Evolutionary conservation across 2,888 invertebrate species (phyloP).

Genomic region (Myopa testacea): DNA sequence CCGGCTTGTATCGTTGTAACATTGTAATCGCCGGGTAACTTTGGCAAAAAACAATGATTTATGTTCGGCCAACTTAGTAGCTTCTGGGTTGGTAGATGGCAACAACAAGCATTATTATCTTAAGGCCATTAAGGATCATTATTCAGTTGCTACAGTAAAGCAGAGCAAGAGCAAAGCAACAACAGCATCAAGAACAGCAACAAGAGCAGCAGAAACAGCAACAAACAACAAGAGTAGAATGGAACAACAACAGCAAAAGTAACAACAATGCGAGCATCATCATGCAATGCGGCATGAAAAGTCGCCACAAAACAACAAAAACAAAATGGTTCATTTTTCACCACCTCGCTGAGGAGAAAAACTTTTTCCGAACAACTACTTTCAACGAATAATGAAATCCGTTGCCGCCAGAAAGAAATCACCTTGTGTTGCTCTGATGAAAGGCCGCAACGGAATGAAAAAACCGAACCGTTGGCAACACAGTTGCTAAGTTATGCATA

Average conservation of each 20-base stretch:
- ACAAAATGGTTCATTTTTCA: background rate
- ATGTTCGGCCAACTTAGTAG: conserved; percentile 12
- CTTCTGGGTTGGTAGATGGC: conserved; percentile 6
- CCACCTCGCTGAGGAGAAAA: background rate
- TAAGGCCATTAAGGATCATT: conserved; percentile 35
- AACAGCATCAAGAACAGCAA: background rate
- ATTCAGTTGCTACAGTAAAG: conserved; percentile 12
- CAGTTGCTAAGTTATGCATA: background rate
- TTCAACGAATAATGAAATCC: background rate
- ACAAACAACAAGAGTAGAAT: background rate
- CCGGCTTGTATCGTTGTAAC: background rate
- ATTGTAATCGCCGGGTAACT: background rate
- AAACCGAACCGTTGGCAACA: background rate
- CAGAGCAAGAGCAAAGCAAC: background rate
- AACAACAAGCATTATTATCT: conserved; percentile 29
- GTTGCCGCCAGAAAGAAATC: background rate
- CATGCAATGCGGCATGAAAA: background rate
- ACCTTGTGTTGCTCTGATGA: background rate
- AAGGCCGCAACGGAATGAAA: background rate
- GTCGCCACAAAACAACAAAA: background rate
- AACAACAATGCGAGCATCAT: background rate
- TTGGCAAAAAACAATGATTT: conserved; percentile 29
- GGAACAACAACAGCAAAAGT: background rate
- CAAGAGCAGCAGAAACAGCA: background rate
- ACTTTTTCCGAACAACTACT: background rate